Evolutionary conservation across 2,113 vertebrate species (phyloP), one percentile per base, ranked within the genome.

Genomic region (Hylia prasina): DNA sequence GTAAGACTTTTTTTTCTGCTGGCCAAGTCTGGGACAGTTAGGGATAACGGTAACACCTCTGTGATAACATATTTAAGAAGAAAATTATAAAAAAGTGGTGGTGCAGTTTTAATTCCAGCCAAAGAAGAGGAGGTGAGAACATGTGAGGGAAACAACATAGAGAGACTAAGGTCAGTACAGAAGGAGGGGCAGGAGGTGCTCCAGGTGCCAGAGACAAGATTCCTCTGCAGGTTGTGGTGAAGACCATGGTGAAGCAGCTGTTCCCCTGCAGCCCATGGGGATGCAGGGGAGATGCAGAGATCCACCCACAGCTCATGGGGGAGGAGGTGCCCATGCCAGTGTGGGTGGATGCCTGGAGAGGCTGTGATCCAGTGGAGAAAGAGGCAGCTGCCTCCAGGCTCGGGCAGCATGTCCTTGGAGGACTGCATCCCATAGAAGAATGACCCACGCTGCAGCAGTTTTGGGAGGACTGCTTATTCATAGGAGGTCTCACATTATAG

Each of bases 191-290:
- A 71, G 25, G 25, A 51, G 37, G 4, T 35, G 31, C 8, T 71
- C 8, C 56, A 61, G 4, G 37, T 0, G 0, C 25, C 1, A 1
- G 31, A 82, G 56, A 25, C 0, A 0, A 44, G 25, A 44, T 51
- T 61, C 25, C 37, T 61, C 31, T 71, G 25, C 20, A 71, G 37
- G 25, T 21, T 0, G 0, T 51, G 45, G 6, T 35, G 5, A 71
- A 1, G 15, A 25, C 15, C 25, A 25, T 11, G 31, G 25, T 35
- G 31, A 51, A 8, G 6, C 6, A 51, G 31, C 54, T 24, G 20
- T 42, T 1, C 6, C 31, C 13, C 20, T 51, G 54, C 45, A 60
- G 45, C 20, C 31, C 45, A 35, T 31, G 66, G 15, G 4, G 10
- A 7, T 15, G 24, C 31, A 50, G 0, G 0, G 20, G 18, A 6